Conservation (phyloP, 2,888 invertebrate genomes). For the Nysson spinosus region DNA sequence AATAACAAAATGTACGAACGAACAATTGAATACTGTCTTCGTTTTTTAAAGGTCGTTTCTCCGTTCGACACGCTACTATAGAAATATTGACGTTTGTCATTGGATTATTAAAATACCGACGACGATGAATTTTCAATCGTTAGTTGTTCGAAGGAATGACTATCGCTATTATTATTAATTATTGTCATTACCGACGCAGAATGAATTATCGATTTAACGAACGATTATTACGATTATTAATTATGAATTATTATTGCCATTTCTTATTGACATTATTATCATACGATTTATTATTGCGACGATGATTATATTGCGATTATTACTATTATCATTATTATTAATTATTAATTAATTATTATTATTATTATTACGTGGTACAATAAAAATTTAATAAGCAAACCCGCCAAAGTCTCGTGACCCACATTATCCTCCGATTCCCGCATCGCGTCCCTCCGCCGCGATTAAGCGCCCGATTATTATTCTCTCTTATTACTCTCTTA, state of each 20-base stretch:
- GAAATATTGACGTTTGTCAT: constrained; percentile 72
- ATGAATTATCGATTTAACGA: constrained; percentile 62
- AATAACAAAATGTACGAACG: constrained; percentile 71
- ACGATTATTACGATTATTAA: constrained; percentile 54
- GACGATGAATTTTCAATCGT: constrained; percentile 62
- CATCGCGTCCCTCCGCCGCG: neutral
- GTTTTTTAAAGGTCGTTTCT: constrained; percentile 70
- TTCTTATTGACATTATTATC: constrained; percentile 70
- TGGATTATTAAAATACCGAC: constrained; percentile 66
- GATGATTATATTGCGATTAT: constrained; percentile 71
- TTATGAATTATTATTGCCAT: constrained; percentile 60
- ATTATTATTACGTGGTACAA: constrained; percentile 77
- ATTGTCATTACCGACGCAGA: constrained; percentile 58
- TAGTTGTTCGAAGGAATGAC: no score
- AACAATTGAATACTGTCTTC: constrained; percentile 74
- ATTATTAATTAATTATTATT: constrained; percentile 68
- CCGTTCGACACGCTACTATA: constrained; percentile 69
- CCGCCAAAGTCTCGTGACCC: constrained; percentile 57
- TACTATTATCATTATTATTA: constrained; percentile 65
- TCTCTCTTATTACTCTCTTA: constrained; percentile 26
- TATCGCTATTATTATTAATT: constrained; percentile 65
- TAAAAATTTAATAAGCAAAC: constrained; percentile 76
- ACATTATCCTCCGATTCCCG: neutral
- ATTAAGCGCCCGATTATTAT: constrained; percentile 26
- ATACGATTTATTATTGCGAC: constrained; percentile 69